A percentile compares a stretch with the other conserved stretches of the same genome.
Evolutionary conservation across 2,888 invertebrate genomes (phyloP).

Genomic region (Copidosoma aretas): DNA sequence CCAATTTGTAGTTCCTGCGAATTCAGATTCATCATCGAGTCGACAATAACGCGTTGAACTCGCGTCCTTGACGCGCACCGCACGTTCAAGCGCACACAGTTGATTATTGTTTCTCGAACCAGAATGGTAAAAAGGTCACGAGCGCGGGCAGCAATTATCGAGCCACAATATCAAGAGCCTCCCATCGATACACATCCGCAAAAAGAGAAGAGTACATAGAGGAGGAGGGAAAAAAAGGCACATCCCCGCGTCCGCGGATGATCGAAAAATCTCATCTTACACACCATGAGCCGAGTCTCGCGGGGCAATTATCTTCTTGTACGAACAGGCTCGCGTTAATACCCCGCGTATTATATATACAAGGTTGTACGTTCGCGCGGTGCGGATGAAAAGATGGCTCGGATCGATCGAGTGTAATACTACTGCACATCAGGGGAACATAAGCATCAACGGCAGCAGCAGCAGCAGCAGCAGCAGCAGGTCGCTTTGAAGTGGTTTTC

Average conservation of each 20-base stretch:
- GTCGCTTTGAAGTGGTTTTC: conserved; percentile 51
- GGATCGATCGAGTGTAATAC: background rate
- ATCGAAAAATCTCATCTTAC: background rate
- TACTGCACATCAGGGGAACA: background rate
- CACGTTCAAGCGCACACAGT: too few relatives aligned
- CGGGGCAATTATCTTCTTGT: conserved; percentile 33
- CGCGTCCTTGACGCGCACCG: too few relatives aligned
- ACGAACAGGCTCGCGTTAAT: conserved; percentile 14
- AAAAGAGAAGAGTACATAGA: background rate
- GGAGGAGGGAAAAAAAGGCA: background rate
- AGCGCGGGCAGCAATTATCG: background rate
- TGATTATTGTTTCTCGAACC: too few relatives aligned
- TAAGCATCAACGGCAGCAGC: conserved; percentile 1
- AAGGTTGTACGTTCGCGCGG: conserved; percentile 3
- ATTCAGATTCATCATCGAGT: too few relatives aligned
- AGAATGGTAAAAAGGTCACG: too few relatives aligned
- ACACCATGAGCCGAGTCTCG: conserved; percentile 1
- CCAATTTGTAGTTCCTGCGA: too few relatives aligned
- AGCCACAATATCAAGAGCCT: background rate
- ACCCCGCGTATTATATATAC: background rate
- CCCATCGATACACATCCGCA: background rate
- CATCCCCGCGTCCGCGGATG: background rate
- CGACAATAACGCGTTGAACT: too few relatives aligned
- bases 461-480: conserved; percentile 18
- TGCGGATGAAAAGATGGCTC: conserved; percentile 23